A percentile compares a stretch with the other conserved stretches of the same genome.
Conservation (phyloP, 2,113 vertebrate genomes). For the Balaenoptera acutorostrata region DNA sequence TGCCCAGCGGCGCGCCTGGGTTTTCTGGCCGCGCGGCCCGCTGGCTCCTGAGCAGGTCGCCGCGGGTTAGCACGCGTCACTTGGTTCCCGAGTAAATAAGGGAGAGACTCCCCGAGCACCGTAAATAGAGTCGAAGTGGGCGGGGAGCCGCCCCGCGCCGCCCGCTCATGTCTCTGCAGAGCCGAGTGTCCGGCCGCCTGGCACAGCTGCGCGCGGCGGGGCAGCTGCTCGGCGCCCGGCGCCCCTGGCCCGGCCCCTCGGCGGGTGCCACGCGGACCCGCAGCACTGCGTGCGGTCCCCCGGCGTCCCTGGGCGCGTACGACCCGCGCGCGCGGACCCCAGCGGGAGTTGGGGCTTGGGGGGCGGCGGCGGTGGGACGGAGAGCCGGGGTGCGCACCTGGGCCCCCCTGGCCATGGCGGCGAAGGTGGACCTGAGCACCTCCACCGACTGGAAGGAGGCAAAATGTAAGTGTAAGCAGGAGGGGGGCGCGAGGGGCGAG, state of each 20-base stretch:
- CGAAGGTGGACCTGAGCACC: slow-evolving; percentile 76
- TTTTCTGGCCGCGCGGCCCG: slow-evolving; percentile 32
- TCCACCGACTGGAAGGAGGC: slow-evolving; percentile 81
- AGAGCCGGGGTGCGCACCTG: slow-evolving; percentile 59
- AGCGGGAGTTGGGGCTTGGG: slow-evolving; percentile 53
- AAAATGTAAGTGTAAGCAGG: slow-evolving; percentile 71
- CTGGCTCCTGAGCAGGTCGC: slow-evolving; percentile 33
- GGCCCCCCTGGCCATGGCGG: slow-evolving; percentile 71
- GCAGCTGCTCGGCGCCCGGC: slow-evolving; percentile 45
- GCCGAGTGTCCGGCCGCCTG: slow-evolving; percentile 57
- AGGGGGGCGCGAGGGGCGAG: not conserved
- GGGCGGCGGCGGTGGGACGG: slow-evolving; percentile 49
- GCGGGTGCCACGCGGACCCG: slow-evolving; percentile 13
- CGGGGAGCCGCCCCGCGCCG: slow-evolving; percentile 58
- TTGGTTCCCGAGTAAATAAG: slow-evolving; percentile 39
- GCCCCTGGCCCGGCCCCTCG: slow-evolving; percentile 42
- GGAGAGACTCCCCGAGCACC: slow-evolving; percentile 42
- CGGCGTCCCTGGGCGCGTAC: not conserved
- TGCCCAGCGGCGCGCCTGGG: slow-evolving; percentile 65
- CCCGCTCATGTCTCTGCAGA: slow-evolving; percentile 60
- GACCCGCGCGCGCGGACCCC: not conserved
- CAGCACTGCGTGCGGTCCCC: not conserved
- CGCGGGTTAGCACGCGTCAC: slow-evolving; percentile 20
- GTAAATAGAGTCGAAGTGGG: slow-evolving; percentile 64
- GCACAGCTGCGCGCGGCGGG: slow-evolving; percentile 60